These are phyloP conservation scores for Channa maculata DNA, from an alignment of 2,113 vertebrate species.

Conservation along the genomic window DNA sequence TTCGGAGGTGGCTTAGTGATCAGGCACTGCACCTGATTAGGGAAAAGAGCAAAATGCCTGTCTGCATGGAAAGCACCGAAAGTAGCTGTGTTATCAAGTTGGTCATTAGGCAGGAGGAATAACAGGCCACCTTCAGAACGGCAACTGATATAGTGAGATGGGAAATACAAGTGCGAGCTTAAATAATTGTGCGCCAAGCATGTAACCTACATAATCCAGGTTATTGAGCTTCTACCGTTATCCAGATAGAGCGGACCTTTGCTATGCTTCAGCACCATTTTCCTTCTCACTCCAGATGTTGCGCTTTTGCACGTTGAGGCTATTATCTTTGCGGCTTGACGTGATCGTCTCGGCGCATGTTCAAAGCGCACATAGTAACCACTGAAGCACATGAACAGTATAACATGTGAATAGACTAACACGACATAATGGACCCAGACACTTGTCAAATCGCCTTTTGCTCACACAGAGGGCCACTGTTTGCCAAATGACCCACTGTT, in stretches of 20 bases:
- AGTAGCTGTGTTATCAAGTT: not conserved
- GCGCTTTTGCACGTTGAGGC: slow-evolving; percentile 52
- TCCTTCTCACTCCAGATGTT: slow-evolving; percentile 73
- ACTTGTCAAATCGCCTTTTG: slow-evolving; percentile 79
- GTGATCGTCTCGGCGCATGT: slow-evolving; percentile 55
- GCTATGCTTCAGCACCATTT: slow-evolving; percentile 29
- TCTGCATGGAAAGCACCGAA: slow-evolving; percentile 10
- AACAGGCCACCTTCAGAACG: slow-evolving; percentile 31
- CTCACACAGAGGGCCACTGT: slow-evolving; percentile 59
- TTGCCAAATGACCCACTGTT: slow-evolving; percentile 73
- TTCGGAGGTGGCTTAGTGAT: slow-evolving; percentile 49
- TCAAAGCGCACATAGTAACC: slow-evolving; percentile 65
- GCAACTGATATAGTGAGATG: slow-evolving; percentile 7
- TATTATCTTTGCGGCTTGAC: slow-evolving; percentile 70
- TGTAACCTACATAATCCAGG: slow-evolving; percentile 37
- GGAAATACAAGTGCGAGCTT: not conserved
- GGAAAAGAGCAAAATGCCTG: slow-evolving; percentile 1
- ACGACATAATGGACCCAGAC: slow-evolving; percentile 79
- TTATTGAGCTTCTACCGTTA: slow-evolving; percentile 59
- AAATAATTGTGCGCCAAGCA: slow-evolving; percentile 38
- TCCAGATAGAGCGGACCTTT: slow-evolving; percentile 10
- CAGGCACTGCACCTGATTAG: slow-evolving; percentile 22
- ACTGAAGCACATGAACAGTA: slow-evolving; percentile 52
- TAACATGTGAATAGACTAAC: slow-evolving; percentile 65
- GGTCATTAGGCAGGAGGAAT: slow-evolving; percentile 12